Evolutionary conservation across 2,797 vertebrate species (phyloP).

Genomic region (Sebastes minor): DNA sequence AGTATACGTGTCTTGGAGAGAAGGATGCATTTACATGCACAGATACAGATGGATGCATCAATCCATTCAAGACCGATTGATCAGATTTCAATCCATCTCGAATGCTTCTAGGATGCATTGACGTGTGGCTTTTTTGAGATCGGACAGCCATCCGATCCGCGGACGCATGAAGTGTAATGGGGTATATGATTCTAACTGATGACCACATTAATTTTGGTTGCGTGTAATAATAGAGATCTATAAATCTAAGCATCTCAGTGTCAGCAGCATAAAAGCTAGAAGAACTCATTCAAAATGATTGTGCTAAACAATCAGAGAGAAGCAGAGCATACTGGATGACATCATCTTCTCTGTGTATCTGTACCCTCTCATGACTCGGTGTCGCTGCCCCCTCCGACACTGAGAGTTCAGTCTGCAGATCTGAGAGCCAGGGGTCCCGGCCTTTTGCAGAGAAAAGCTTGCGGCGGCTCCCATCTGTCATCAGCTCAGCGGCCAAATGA

Average conservation of each 20-base stretch:
- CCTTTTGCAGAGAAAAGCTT: constrained; percentile 62
- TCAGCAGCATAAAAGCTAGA: neutral
- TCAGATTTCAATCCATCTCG: neutral
- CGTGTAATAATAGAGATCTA: neutral
- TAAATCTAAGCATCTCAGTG: neutral
- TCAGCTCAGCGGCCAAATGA: constrained; percentile 59
- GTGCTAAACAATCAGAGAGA: neutral
- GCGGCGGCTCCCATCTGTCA: constrained; percentile 70
- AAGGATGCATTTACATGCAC: too few species aligned
- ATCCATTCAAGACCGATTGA: neutral
- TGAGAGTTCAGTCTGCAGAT: constrained; percentile 42
- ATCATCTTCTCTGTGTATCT: constrained; percentile 33
- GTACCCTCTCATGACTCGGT: neutral
- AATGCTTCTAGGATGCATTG: neutral
- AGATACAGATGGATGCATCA: neutral
- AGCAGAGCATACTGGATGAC: neutral
- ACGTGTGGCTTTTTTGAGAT: neutral
- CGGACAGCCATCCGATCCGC: neutral
- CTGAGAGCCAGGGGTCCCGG: constrained; percentile 54
- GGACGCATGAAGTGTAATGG: neutral
- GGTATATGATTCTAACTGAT: neutral
- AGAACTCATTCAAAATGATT: neutral
- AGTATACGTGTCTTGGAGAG: neutral
- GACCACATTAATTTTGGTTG: neutral
- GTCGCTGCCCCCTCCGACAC: constrained; percentile 29